Evolutionary conservation across 2,113 vertebrate genomes (phyloP), one percentile per base, ranked within the genome.

Genomic region (Microtus ochrogaster): DNA sequence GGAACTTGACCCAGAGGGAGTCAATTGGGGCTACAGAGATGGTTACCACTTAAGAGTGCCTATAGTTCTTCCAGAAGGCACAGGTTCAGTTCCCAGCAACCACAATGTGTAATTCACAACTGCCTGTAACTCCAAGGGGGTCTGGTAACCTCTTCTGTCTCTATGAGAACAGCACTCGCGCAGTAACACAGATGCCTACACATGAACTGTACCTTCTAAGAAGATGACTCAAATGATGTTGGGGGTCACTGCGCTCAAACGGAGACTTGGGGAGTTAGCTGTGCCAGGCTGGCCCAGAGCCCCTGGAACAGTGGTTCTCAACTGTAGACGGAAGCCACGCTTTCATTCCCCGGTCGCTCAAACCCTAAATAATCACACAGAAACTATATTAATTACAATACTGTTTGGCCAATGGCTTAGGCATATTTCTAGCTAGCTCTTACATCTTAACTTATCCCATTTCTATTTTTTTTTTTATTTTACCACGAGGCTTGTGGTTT

Each of bases 1-100:
- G 4, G 2, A 61, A 58, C 8, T 16, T n/a, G 24, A 33, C 76
- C 49, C 3, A 8, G 19, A 6, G 1, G 0, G 3, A 2, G 10
- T n/a, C 49, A 36, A 7, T 58, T n/a, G 36, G 21, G 52, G 52
- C 2, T 82, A 21, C 52, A 82, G 36, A 82, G 21, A 82, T 39
- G 36, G 13, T 61, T 39, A 26, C 11, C 5, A 14, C 17, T 82
- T 39, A 82, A 82, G 19, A n/a, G 11, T 36, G n/a, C 36, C 21
- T 24, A 5, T 26, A 26, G 36, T 10, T 61, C 55, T 82, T 82
- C 36, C 55, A 61, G 36, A 26, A n/a, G 6, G 39, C 79, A 21
- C 52, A 24, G 13, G 19, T 58, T 58, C 36, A 61, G 52, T 82
- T 39, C 21, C 36, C 55, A 41, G 36, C 36, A 61, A 0, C n/a